These are phyloP conservation scores for Pandemis corylana DNA, from an alignment of 2,888 invertebrate species.

Conservation along the genomic window DNA sequence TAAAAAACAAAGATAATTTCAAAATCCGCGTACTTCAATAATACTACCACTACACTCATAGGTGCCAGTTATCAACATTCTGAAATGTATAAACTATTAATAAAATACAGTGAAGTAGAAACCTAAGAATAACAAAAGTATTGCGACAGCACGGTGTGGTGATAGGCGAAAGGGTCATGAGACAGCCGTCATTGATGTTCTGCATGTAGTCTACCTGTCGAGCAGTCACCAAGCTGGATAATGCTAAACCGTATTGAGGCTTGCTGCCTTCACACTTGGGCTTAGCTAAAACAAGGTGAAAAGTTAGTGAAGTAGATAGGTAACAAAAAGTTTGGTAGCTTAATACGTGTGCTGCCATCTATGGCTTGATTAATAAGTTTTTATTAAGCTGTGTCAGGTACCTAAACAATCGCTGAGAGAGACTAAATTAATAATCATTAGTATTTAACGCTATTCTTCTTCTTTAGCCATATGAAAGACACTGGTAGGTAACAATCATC, in stretches of 20 bases:
- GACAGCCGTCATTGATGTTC: conserved; percentile 73
- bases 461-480: no score
- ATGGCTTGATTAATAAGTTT: not conserved
- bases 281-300: conserved; percentile 50
- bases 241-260: conserved; percentile 70
- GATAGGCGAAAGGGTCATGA: conserved; percentile 78
- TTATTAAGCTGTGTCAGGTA: no score
- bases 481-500: no score
- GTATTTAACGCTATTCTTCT: no score
- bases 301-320: not conserved
- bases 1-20: no score
- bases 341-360: not conserved
- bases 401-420: no score
- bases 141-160: conserved; percentile 81
- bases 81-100: not conserved
- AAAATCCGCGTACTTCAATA: no score
- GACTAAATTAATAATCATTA: no score
- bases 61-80: no score
- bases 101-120: not conserved
- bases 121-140: conserved; percentile 74
- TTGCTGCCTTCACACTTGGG: conserved; percentile 52
- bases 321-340: not conserved
- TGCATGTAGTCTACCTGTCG: conserved; percentile 78
- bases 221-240: conserved; percentile 73
- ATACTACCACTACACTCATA: no score